phyloP scores from a whole-genome alignment of 2,113 vertebrate species.

The Engystomops pustulosus region DNA sequence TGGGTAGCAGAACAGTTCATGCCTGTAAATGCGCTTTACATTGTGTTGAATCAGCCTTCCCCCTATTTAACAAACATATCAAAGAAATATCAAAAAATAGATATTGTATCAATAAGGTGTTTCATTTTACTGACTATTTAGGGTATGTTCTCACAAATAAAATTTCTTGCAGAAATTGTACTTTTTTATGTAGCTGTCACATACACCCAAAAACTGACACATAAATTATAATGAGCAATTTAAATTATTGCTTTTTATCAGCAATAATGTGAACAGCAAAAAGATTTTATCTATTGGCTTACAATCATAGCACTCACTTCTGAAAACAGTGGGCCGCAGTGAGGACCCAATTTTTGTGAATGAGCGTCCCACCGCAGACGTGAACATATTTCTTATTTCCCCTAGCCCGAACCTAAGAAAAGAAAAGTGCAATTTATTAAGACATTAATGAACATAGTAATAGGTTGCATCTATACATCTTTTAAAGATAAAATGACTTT shows the following conservation, averaged over 20 bases:
- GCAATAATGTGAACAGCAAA: too few species aligned
- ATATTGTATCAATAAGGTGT: too few species aligned
- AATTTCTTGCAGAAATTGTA: too few species aligned
- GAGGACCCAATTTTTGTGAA: slow-evolving; percentile 75
- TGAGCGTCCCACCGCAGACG: slow-evolving; percentile 74
- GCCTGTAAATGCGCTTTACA: slow-evolving; percentile 74
- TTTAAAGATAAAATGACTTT: too few species aligned
- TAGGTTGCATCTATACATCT: too few species aligned
- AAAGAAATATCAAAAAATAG: neutral
- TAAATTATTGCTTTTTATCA: too few species aligned
- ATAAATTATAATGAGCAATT: too few species aligned
- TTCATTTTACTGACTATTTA: too few species aligned
- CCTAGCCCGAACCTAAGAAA: slow-evolving; percentile 69
- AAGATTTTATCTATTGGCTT: neutral
- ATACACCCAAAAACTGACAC: too few species aligned
- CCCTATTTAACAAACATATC: slow-evolving; percentile 63
- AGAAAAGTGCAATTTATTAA: slow-evolving; percentile 7
- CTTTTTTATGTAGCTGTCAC: too few species aligned
- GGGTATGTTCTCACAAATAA: too few species aligned
- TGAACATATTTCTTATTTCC: slow-evolving; percentile 75
- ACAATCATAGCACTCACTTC: slow-evolving; percentile 48
- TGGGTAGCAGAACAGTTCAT: slow-evolving; percentile 75
- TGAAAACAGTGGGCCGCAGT: slow-evolving; percentile 71
- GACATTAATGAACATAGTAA: too few species aligned
- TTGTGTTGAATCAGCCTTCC: slow-evolving; percentile 75